Percentiles rank a stretch among this genome's conserved stretches.
phyloP scores from a whole-genome alignment of 2,113 vertebrate species.

The Vombatus ursinus region DNA sequence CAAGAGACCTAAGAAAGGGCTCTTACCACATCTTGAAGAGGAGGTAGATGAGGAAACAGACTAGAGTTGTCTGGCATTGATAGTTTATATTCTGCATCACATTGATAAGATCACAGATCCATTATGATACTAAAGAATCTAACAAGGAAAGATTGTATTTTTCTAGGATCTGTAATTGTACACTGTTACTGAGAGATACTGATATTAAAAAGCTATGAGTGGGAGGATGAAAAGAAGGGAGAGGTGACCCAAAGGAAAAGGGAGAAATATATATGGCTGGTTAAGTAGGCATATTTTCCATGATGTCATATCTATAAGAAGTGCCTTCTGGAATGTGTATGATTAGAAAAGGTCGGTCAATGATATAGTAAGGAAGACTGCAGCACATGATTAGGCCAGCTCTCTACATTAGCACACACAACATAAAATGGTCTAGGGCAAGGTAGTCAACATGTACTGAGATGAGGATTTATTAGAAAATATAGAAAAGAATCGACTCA shows the following conservation, averaged over 20 bases:
- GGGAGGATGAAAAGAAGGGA: background rate
- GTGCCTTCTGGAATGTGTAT: background rate
- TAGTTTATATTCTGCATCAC: background rate
- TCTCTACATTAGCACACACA: background rate
- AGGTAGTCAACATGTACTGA: background rate
- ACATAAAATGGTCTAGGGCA: background rate
- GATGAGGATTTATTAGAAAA: background rate
- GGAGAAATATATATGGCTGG: background rate
- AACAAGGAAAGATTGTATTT: background rate
- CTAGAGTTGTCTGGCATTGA: background rate
- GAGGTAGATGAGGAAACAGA: background rate
- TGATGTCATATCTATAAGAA: background rate
- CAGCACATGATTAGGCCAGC: no score
- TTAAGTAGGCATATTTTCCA: background rate
- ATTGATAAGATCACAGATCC: background rate
- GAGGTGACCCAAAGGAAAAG: background rate
- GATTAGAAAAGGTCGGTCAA: background rate
- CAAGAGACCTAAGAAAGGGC: background rate
- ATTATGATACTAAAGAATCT: background rate
- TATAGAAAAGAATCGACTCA: background rate
- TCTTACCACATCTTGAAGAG: background rate
- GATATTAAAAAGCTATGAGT: background rate
- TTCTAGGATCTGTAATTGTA: background rate
- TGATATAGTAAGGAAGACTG: background rate
- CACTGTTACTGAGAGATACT: background rate